These are phyloP conservation scores for Planiliza haematocheilus DNA, from an alignment of 2,113 vertebrate species.

Conservation along the genomic window DNA sequence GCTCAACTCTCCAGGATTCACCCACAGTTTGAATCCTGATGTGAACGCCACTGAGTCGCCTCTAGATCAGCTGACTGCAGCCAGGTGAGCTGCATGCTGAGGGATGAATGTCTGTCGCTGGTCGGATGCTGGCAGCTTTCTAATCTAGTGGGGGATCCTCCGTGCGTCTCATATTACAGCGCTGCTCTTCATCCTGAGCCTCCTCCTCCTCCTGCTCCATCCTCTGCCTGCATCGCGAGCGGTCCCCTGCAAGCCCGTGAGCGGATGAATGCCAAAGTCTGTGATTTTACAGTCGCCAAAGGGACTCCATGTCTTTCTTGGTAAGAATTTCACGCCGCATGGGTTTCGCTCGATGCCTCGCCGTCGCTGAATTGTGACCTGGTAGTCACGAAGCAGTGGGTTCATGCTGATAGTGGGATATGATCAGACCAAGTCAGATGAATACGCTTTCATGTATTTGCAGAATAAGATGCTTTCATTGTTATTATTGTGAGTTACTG, in stretches of 20 bases:
- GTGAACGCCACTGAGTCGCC: neutral
- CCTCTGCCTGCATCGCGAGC: slow-evolving; percentile 25
- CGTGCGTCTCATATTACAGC: slow-evolving; percentile 36
- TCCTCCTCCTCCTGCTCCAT: no score
- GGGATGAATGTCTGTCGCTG: slow-evolving; percentile 15
- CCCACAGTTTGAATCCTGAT: neutral
- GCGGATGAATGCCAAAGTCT: slow-evolving; percentile 72
- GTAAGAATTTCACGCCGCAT: slow-evolving; percentile 69
- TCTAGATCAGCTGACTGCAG: slow-evolving; percentile 32
- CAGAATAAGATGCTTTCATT: neutral
- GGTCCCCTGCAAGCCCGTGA: slow-evolving; percentile 53
- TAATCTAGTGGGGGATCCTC: slow-evolving; percentile 22
- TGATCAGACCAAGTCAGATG: neutral
- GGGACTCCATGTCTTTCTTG: slow-evolving; percentile 87
- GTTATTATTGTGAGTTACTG: neutral
- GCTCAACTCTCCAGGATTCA: slow-evolving; percentile 3
- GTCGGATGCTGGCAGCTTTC: slow-evolving; percentile 39
- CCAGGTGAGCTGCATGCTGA: neutral
- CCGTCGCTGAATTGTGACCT: slow-evolving; percentile 6
- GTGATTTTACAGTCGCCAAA: slow-evolving; percentile 53
- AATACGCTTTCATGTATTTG: neutral
- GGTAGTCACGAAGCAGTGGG: slow-evolving; percentile 39
- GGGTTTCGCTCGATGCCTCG: neutral
- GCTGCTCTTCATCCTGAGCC: slow-evolving; percentile 1
- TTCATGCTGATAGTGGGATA: slow-evolving; percentile 1